Percentiles rank a stretch among this genome's conserved stretches.
These are phyloP conservation scores for Neomorphus geoffroyi DNA, from an alignment of 2,797 vertebrate genomes.

Conservation along the genomic window DNA sequence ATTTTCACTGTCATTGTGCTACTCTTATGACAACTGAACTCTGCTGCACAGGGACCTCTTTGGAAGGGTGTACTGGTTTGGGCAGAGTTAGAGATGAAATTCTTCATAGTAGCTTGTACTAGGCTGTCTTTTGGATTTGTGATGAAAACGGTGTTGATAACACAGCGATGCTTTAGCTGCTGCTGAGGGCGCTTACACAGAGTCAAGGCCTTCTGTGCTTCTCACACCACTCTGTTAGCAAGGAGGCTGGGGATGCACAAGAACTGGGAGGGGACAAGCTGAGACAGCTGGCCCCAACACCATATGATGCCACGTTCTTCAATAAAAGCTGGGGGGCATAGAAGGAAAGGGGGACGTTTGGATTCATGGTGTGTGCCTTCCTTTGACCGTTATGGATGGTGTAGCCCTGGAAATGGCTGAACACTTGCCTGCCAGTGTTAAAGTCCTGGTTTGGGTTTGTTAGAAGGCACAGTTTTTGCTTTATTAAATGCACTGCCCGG, in stretches of 20 bases:
- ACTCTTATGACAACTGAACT: not conserved
- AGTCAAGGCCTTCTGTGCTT: not conserved
- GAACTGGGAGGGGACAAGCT: not conserved
- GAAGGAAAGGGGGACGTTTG: rapidly evolving
- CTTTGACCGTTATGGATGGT: rapidly evolving
- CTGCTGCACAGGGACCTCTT: not conserved
- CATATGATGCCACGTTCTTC: rapidly evolving
- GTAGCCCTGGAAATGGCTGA: not conserved
- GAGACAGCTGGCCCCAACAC: not conserved
- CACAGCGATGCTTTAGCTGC: rapidly evolving
- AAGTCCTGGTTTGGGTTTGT: not conserved
- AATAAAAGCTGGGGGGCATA: not conserved
- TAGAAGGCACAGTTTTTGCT: rapidly evolving
- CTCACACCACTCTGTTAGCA: rapidly evolving
- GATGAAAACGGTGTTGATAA: not conserved
- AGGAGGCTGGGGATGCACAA: not conserved
- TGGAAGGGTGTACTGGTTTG: not conserved
- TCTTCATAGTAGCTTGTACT: rapidly evolving
- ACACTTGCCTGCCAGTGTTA: not conserved
- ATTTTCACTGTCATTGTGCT: not conserved
- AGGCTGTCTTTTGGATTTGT: not conserved
- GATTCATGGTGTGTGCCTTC: rapidly evolving
- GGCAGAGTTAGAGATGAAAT: not conserved
- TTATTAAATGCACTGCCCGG: too few relatives aligned
- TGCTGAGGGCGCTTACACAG: not conserved